Evolutionary conservation across 2,113 vertebrate species (phyloP).

Genomic region (Electrona antarctica): DNA sequence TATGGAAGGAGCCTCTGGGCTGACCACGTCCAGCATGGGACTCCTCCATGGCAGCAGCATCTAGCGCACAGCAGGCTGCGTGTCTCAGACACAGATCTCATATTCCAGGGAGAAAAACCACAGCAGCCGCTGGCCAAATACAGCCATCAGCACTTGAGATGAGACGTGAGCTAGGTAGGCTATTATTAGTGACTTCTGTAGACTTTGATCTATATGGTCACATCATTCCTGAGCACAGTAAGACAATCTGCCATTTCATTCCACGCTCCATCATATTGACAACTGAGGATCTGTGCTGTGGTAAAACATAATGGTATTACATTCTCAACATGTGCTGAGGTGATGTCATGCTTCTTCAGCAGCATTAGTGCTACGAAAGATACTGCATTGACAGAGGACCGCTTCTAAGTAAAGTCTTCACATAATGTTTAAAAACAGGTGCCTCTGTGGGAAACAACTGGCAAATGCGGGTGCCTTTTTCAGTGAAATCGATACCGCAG

Average conservation of each 20-base stretch:
- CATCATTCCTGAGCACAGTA: background rate
- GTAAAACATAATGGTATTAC: conserved; percentile 1
- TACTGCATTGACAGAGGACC: conserved; percentile 20
- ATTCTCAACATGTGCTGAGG: conserved; percentile 15
- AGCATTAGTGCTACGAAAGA: conserved; percentile 20
- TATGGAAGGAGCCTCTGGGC: conserved; percentile 51
- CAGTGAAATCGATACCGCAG: background rate
- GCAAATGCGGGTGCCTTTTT: background rate
- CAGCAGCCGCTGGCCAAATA: conserved; percentile 62
- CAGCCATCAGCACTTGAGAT: conserved; percentile 65
- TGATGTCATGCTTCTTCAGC: conserved; percentile 34
- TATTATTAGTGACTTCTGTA: conserved; percentile 35
- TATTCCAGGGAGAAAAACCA: conserved; percentile 65
- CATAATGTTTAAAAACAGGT: background rate
- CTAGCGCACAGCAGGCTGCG: conserved; percentile 25
- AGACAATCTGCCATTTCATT: background rate
- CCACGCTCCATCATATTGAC: background rate
- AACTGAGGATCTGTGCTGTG: conserved; percentile 12
- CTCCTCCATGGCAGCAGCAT: conserved; percentile 48
- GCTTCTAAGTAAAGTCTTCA: conserved; percentile 16
- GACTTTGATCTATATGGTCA: conserved; percentile 3
- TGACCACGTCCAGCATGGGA: conserved; percentile 54
- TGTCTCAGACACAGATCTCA: conserved; percentile 52
- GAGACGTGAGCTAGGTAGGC: conserved; percentile 23
- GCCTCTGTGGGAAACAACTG: background rate